These are phyloP conservation scores for Imbricaverruca yamaguchii DNA, from an alignment of 2,888 invertebrate genomes.

Conservation along the genomic window DNA sequence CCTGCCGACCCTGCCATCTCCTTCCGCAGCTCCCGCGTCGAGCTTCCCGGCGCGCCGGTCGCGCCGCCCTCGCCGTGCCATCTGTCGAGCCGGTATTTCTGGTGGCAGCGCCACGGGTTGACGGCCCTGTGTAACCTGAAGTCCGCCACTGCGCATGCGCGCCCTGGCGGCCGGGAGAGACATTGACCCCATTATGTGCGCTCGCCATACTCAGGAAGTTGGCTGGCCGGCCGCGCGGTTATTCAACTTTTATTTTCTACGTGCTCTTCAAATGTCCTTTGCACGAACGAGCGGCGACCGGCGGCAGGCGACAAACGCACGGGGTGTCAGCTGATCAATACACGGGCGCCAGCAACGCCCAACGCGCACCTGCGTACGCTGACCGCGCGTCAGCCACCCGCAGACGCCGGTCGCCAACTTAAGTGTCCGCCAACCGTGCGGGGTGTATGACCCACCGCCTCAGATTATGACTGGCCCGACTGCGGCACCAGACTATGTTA, in stretches of 20 bases:
- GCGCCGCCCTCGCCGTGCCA: background rate
- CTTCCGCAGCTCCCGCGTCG: background rate
- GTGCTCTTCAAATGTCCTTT: constrained; percentile 17
- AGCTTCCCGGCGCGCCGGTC: background rate
- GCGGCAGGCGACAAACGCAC: too few species aligned
- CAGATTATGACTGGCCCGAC: background rate
- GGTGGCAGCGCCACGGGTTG: background rate
- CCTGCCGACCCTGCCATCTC: background rate
- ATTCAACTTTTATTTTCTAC: constrained; percentile 21
- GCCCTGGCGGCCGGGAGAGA: background rate
- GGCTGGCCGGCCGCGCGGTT: background rate
- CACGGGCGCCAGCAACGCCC: too few species aligned
- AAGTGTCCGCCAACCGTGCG: background rate
- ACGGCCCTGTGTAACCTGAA: constrained; percentile 19
- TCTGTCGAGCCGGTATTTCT: background rate
- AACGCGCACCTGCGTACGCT: too few species aligned
- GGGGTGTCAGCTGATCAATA: too few species aligned
- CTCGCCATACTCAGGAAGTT: background rate
- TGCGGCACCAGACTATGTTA: background rate
- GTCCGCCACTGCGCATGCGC: constrained; percentile 3
- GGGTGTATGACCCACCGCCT: constrained; percentile 8
- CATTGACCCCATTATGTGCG: constrained; percentile 19
- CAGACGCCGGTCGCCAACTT: background rate
- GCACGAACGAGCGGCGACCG: background rate
- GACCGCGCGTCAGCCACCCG: too few species aligned